Conservation (phyloP, 2,888 invertebrate genomes). For the Synanthedon vespiformis region DNA sequence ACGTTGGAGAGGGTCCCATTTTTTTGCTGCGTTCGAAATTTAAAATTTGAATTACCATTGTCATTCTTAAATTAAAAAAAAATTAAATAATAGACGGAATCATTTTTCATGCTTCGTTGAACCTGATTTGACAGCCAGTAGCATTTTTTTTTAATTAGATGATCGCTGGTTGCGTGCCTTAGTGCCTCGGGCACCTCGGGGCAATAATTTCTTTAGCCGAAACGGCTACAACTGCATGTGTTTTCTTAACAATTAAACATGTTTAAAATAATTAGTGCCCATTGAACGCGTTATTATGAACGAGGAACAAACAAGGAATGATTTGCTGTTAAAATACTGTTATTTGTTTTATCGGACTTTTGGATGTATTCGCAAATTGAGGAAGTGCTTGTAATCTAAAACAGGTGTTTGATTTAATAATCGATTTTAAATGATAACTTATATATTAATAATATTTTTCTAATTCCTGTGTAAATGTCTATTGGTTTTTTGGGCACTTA, state of each 20-base stretch:
- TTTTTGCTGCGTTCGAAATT: conserved; percentile 52
- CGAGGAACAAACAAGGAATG: not conserved
- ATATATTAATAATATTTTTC: no score
- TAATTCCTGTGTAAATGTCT: no score
- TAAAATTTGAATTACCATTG: conserved; percentile 52
- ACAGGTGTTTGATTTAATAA: no score
- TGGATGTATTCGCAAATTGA: not conserved
- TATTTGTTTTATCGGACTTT: not conserved
- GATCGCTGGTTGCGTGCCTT: conserved; percentile 22
- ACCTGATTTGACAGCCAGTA: conserved; percentile 63
- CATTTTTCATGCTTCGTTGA: conserved; percentile 69
- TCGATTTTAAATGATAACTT: no score
- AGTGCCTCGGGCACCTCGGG: conserved; percentile 21
- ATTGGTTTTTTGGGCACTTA: no score
- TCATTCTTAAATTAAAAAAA: conserved; percentile 57
- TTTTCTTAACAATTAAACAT: conserved; percentile 17
- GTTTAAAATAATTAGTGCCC: conserved; percentile 17
- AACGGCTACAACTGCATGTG: conserved; percentile 6
- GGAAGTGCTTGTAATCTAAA: not conserved
- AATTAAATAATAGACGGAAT: conserved; percentile 27
- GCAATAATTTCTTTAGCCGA: conserved; percentile 17
- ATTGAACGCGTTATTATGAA: conserved; percentile 3
- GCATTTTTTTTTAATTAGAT: conserved; percentile 16
- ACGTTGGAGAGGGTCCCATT: conserved; percentile 29
- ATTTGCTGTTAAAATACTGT: not conserved